Percentiles rank a stretch among this genome's conserved stretches.
Evolutionary conservation across 1,140 invertebrate genomes (phyloP).

Genomic region (Leptinotarsa lineolata): DNA sequence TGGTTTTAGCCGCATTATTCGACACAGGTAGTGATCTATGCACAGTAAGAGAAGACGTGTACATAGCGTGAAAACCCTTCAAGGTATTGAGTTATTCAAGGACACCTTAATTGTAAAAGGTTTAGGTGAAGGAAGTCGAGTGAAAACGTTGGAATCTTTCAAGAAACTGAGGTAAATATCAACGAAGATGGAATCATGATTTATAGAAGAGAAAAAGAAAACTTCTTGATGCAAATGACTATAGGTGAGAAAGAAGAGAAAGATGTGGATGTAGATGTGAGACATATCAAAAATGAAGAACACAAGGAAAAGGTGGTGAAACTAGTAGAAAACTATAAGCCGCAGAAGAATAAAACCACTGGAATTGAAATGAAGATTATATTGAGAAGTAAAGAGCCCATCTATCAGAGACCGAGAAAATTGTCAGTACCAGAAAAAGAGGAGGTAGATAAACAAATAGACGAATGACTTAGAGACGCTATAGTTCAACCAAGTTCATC

Average conservation of each 20-base stretch:
- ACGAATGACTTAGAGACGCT: constrained; percentile 36
- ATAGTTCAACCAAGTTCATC: constrained; percentile 48
- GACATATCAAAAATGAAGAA: background rate
- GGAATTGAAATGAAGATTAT: constrained; percentile 20
- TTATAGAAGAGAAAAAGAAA: constrained; percentile 16
- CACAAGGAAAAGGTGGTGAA: background rate
- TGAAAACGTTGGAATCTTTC: constrained; percentile 26
- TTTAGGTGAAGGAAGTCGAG: constrained; percentile 20
- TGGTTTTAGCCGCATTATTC: constrained; percentile 12
- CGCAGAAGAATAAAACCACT: background rate
- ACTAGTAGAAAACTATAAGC: background rate
- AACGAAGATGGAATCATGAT: constrained; percentile 7
- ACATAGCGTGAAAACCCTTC: constrained; percentile 8
- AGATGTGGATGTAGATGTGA: background rate
- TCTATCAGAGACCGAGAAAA: constrained; percentile 32
- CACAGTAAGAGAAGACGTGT: constrained; percentile 24
- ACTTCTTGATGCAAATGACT: constrained; percentile 28
- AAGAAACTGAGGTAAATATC: constrained; percentile 22
- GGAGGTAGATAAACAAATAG: constrained; percentile 31
- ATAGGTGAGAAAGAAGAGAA: constrained; percentile 18
- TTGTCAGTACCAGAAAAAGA: constrained; percentile 29
- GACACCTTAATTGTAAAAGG: constrained; percentile 13
- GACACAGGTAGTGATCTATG: constrained; percentile 27
- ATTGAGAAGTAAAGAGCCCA: constrained; percentile 37
- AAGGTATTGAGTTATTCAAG: constrained; percentile 11